Evolutionary conservation across 2,113 vertebrate genomes (phyloP).

Genomic region (Campylomormyrus tamandua): DNA sequence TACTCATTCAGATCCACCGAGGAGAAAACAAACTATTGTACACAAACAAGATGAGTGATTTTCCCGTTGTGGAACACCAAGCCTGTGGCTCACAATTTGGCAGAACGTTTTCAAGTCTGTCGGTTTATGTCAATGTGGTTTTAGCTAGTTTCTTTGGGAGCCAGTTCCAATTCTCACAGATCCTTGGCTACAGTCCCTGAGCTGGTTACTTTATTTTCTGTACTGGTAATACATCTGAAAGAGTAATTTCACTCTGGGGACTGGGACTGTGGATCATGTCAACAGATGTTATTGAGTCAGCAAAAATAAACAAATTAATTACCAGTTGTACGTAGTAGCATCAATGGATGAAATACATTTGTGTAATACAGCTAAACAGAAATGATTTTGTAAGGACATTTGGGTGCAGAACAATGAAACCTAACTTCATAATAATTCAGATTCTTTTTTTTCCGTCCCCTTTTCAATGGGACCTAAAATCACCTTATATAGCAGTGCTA

Average conservation of each 20-base stretch:
- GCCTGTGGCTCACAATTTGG: not conserved
- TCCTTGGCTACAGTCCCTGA: not conserved
- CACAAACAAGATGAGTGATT: not conserved
- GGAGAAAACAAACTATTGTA: not conserved
- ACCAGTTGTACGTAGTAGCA: not conserved
- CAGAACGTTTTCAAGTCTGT: not conserved
- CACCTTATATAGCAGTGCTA: not conserved
- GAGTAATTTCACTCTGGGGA: not conserved
- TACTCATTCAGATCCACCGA: not conserved
- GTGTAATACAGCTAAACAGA: not conserved
- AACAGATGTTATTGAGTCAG: not conserved
- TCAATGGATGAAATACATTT: not conserved
- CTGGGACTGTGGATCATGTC: not conserved
- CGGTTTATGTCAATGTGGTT: not conserved
- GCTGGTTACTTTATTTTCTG: not conserved
- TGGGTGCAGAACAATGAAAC: not conserved
- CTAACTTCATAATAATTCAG: not conserved
- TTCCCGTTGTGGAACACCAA: not conserved
- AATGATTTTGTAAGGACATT: not conserved
- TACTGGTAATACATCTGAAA: not conserved
- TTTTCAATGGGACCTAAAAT: not conserved
- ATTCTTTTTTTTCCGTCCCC: not conserved
- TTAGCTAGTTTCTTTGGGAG: not conserved
- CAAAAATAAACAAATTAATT: not conserved
- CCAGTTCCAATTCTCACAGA: not conserved